Evolutionary conservation across 2,888 invertebrate species (phyloP).

Genomic region (Gastracanthus pulcherrimus): DNA sequence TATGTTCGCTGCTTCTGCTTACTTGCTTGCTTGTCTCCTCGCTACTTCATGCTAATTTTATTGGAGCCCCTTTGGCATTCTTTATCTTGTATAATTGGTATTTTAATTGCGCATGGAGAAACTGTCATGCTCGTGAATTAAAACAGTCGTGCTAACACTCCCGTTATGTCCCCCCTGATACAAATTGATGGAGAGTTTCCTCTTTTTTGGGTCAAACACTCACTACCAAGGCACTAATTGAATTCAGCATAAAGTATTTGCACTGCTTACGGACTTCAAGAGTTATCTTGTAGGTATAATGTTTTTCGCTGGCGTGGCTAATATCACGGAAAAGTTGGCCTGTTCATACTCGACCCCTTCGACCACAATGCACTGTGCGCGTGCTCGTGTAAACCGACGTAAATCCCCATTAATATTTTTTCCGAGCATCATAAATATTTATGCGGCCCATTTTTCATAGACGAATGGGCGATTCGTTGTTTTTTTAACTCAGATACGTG

Average conservation of each 20-base stretch:
- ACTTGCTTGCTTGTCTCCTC: background rate
- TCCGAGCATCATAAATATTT: constrained; percentile 71
- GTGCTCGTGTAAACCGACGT: constrained; percentile 63
- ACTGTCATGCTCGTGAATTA: constrained; percentile 33
- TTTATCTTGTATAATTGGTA: constrained; percentile 66
- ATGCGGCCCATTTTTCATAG: constrained; percentile 68
- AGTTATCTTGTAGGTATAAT: constrained; percentile 57
- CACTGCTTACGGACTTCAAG: constrained; percentile 9
- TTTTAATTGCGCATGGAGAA: constrained; percentile 65
- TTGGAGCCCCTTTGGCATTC: constrained; percentile 68
- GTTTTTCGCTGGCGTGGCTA: constrained; percentile 64
- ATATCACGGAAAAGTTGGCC: constrained; percentile 63
- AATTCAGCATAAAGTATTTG: constrained; percentile 16
- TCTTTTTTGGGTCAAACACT: constrained; percentile 17
- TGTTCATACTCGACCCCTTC: constrained; percentile 62
- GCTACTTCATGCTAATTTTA: constrained; percentile 69
- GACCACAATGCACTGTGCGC: constrained; percentile 51
- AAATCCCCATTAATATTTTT: constrained; percentile 72
- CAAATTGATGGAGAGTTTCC: constrained; percentile 32
- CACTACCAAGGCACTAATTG: background rate
- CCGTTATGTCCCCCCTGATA: constrained; percentile 14
- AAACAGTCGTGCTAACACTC: constrained; percentile 14
- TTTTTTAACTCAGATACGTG: constrained; percentile 40
- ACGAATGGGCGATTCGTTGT: constrained; percentile 60
- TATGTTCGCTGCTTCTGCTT: background rate